Evolutionary conservation across 2,797 vertebrate species (phyloP), one percentile per base, ranked within the genome.

Genomic region (Anolis apletophallus): DNA sequence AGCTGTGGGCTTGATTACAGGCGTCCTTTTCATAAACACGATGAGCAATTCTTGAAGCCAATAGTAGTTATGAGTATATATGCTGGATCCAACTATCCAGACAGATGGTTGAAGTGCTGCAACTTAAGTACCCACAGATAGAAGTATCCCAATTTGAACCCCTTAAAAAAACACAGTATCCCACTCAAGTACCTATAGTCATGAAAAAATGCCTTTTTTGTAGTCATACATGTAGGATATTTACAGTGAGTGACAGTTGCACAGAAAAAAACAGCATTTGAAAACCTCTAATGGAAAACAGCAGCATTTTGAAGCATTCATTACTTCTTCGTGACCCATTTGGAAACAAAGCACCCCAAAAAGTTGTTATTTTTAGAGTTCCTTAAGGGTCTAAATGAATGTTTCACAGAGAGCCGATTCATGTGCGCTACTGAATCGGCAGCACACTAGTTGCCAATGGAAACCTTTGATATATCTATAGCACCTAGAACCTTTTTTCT

Each of bases 401-500:
- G 94, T 96, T 97, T 97, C 96, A 96, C 95, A 96, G 96, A 93
- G 92, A 93, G 95, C 96, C 96, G 97, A 95, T 96, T 96, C 96
- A 95, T 96, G 96, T 96, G 96, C 91, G 93, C 95, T 94, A 95
- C 85, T 95, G 94, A 96, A 92, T 95, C 95, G 94, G 93, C 95
- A 94, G 93, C 88, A 96, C 95, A 96, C 96, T 89, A 89, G 91
- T 92, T 89, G 91, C 91, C 81, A 54, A 80, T 93, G 91, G 93
- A 91, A 92, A 94, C 89, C 89, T 88, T 87, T 86, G 86, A 86
- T 85, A 76, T 72, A 80, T 57, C n/a, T 83, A 85, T 72, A 75
- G 67, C 84, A 89, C 80, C n/a, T 77, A 77, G 54, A 77, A 50
- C 88, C 81, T 73, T 83, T 93, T 79, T 92, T 91, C 87, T 90